Conservation (phyloP, 2,113 vertebrate genomes). For the Pseudonaja textilis region DNA sequence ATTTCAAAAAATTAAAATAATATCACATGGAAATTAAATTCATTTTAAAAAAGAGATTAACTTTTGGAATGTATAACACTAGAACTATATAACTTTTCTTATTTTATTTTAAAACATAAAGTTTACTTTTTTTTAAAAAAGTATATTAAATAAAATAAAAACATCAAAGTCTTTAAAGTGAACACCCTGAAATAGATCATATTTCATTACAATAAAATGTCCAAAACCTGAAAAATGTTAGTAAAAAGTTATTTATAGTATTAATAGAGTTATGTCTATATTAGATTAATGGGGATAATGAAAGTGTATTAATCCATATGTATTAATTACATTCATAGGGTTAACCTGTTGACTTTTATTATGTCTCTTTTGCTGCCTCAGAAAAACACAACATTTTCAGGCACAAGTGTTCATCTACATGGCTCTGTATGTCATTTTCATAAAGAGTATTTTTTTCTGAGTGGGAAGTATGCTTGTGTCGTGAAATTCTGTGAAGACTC, state of each 20-base stretch:
- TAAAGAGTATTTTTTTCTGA: constrained; percentile 36
- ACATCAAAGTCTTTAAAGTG: not conserved
- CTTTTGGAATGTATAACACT: not conserved
- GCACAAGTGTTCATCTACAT: not conserved
- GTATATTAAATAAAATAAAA: not conserved
- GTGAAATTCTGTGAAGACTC: constrained; percentile 37
- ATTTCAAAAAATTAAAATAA: not conserved
- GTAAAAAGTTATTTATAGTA: not conserved
- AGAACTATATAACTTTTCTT: not conserved
- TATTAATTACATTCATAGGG: not conserved
- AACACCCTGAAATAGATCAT: not conserved
- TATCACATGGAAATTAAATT: not conserved
- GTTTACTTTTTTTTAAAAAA: not conserved
- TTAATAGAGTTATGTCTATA: not conserved
- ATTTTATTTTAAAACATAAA: not conserved
- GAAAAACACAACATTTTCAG: not conserved
- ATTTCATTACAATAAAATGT: not conserved
- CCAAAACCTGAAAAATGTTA: not conserved
- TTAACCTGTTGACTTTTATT: not conserved
- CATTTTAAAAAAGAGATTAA: not conserved
- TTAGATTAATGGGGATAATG: not conserved
- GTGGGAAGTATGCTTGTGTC: constrained; percentile 21
- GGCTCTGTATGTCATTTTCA: constrained; percentile 23
- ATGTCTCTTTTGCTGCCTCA: not conserved
- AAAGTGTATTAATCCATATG: not conserved